Evolutionary conservation across 2,888 invertebrate species (phyloP).

Genomic region (Drosophila subsilvestris): DNA sequence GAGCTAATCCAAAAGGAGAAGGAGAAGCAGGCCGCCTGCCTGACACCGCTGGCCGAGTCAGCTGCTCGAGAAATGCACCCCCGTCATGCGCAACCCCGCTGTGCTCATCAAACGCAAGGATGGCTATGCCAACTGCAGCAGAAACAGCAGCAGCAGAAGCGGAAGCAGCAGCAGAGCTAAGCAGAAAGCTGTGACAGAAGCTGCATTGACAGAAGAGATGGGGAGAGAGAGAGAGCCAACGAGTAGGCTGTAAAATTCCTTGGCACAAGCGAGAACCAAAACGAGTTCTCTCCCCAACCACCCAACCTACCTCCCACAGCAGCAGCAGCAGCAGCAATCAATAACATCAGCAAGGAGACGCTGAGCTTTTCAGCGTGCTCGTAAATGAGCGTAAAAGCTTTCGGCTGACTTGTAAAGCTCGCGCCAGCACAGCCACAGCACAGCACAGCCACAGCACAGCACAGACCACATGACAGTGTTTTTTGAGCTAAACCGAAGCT

Average conservation of each 20-base stretch:
- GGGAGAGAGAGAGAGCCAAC: constrained; percentile 15
- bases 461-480: constrained; percentile 63
- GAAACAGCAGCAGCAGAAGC: constrained; percentile 28
- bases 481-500: constrained; percentile 49
- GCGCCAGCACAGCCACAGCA: constrained; percentile 49
- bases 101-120: constrained; percentile 51
- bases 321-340: constrained; percentile 26
- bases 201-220: neutral
- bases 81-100: constrained; percentile 62
- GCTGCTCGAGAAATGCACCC: constrained; percentile 47
- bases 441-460: constrained; percentile 5
- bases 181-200: neutral
- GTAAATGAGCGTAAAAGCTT: constrained; percentile 47
- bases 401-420: constrained; percentile 39
- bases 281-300: constrained; percentile 20
- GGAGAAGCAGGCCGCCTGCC: constrained; percentile 2
- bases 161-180: constrained; percentile 27
- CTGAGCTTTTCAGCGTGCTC: constrained; percentile 40
- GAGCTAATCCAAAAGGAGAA: constrained; percentile 5
- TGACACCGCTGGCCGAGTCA: constrained; percentile 27
- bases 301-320: neutral
- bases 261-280: neutral
- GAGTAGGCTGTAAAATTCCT: constrained; percentile 21
- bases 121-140: constrained; percentile 27
- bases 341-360: constrained; percentile 21